Evolutionary conservation across 2,797 vertebrate genomes (phyloP).

Genomic region (Siniperca obscura): DNA sequence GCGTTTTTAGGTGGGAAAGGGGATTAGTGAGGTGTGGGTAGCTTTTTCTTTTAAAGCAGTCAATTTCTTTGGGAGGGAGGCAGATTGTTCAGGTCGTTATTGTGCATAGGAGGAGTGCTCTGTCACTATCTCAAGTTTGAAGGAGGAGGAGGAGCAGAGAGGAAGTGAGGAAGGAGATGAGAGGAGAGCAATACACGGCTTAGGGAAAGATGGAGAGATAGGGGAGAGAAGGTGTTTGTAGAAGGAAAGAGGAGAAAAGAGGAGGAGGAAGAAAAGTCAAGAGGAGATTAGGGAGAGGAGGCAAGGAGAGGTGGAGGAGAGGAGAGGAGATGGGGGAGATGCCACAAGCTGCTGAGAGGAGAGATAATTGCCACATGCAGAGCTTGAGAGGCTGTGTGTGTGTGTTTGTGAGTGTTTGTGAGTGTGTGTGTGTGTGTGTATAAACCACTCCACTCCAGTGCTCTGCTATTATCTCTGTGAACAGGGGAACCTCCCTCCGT

Average conservation of each 20-base stretch:
- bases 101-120: constrained; percentile 14
- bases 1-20: not conserved
- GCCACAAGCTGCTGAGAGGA: constrained; percentile 74
- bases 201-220: constrained; percentile 36
- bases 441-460: constrained; percentile 70
- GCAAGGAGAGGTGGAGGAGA: constrained; percentile 14
- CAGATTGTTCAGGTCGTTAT: constrained; percentile 11
- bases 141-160: not conserved
- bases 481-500: constrained; percentile 71
- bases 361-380: constrained; percentile 80
- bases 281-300: constrained; percentile 56
- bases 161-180: constrained; percentile 12
- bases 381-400: constrained; percentile 62
- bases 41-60: not conserved
- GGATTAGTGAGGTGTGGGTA: not conserved
- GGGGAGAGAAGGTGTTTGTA: constrained; percentile 7
- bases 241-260: not conserved
- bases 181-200: constrained; percentile 27
- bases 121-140: constrained; percentile 35
- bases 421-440: constrained; percentile 54
- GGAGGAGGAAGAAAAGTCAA: constrained; percentile 46
- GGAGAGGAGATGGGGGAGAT: constrained; percentile 58
- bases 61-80: not conserved
- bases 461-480: constrained; percentile 73
- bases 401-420: constrained; percentile 32